Evolutionary conservation across 2,797 vertebrate species (phyloP), one percentile per base, ranked within the genome.

Genomic region (Anas bernieri): DNA sequence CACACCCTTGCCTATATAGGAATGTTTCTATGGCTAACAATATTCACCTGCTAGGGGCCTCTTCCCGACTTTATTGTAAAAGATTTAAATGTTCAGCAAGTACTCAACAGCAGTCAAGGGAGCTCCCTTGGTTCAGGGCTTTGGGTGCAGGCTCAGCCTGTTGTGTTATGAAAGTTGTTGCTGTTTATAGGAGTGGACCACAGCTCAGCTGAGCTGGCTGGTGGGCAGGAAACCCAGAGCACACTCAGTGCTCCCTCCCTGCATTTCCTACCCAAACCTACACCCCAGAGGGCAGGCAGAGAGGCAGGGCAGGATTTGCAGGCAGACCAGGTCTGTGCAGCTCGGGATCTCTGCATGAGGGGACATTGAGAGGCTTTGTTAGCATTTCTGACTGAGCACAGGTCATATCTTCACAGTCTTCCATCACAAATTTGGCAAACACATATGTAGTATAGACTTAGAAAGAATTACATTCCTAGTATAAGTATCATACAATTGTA

Each of bases 231-330:
- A 85, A 28, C 7, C 46, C 46, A n/a, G 39, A 43, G 17, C 0
- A 22, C 8, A 21, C 68, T 4, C 69, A 35, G 5, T 28, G 7
- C 4, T 0, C 5, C 41, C 43, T 17, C 18, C 1, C 33, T 70
- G 78, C 20, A 3, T 28, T 83, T 76, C 50, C 74, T 15, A 6
- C 23, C 37, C 56, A 56, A 54, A 54, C 26, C 26, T 33, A 8
- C 48, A 3, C 3, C 21, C 0, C 14, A 18, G 56, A 1, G 1
- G 3, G 64, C 14, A 25, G 33, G 48, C 52, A n/a, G 35, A 52
- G 59, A 22, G 22, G 72, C n/a, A 39, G 54, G 75, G 58, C 37
- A 43, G 35, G 39, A 33, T 5, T 2, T 52, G 58, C 66, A 46
- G 35, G 25, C 43, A 14, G 68, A 74, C 9, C 31, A 14, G 52